Evolutionary conservation across 2,797 vertebrate species (phyloP).

Genomic region (Artibeus lituratus): DNA sequence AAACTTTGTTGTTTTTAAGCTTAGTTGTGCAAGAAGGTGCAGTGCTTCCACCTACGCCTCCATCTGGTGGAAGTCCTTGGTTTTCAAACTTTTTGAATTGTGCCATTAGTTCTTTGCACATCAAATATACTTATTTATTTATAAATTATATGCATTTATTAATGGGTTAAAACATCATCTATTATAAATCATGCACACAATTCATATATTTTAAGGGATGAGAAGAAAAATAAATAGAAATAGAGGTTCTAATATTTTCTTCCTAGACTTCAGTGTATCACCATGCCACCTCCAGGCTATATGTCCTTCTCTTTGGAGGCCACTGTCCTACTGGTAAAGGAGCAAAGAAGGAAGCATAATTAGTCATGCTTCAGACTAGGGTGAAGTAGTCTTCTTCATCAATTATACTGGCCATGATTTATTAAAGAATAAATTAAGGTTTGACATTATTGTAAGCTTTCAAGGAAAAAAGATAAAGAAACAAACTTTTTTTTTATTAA

Average conservation of each 20-base stretch:
- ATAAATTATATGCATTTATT: background rate
- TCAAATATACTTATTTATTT: background rate
- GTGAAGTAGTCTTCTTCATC: background rate
- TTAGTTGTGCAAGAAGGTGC: too few relatives aligned
- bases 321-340: background rate
- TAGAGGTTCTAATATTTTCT: background rate
- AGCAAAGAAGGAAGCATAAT: background rate
- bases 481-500: background rate
- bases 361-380: background rate
- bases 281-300: background rate
- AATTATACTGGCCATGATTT: background rate
- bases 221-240: background rate
- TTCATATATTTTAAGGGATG: background rate
- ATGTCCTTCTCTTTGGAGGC: background rate
- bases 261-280: background rate
- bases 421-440: background rate
- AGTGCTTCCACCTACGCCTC: too few relatives aligned
- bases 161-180: background rate
- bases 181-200: background rate
- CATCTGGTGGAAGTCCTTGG: too few relatives aligned
- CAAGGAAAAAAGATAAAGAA: background rate
- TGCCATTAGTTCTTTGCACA: background rate
- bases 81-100: background rate
- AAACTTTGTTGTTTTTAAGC: too few relatives aligned
- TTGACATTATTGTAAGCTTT: background rate